Evolutionary conservation across 2,113 vertebrate species (phyloP).

Genomic region (Lagenorhynchus albirostris): DNA sequence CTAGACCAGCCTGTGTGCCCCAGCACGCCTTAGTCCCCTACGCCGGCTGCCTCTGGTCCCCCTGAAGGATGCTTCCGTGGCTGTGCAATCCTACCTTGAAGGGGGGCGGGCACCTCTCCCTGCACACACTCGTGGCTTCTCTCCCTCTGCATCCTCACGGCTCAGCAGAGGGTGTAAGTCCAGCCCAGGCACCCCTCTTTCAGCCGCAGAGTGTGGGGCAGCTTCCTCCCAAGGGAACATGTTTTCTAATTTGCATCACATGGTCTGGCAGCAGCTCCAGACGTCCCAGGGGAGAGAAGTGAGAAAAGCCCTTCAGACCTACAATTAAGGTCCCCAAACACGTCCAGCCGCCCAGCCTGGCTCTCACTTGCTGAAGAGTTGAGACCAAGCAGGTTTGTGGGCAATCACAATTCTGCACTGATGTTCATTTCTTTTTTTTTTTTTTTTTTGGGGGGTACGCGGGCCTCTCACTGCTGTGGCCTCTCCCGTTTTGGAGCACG

Average conservation of each 20-base stretch:
- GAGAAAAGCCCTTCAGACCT: background rate
- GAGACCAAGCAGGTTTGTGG: background rate
- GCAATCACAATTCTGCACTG: accelerated
- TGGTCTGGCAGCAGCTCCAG: background rate
- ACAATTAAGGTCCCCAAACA: too few relatives aligned
- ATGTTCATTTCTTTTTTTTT: background rate
- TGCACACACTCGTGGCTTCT: accelerated
- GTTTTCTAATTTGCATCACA: background rate
- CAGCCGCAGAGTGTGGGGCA: accelerated
- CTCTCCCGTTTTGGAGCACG: too few relatives aligned
- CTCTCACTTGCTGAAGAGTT: background rate
- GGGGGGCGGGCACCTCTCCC: accelerated
- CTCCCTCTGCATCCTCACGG: background rate
- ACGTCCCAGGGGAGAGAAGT: too few relatives aligned
- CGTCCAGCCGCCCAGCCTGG: background rate
- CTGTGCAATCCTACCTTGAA: background rate
- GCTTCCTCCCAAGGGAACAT: background rate
- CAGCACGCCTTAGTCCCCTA: accelerated
- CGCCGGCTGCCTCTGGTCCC: accelerated
- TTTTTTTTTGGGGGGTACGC: too few relatives aligned
- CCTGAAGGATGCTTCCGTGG: accelerated
- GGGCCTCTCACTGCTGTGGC: too few relatives aligned
- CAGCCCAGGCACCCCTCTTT: too few relatives aligned
- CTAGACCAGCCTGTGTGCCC: background rate
- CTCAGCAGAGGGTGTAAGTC: background rate